These are phyloP conservation scores for Dissostichus mawsoni DNA, from an alignment of 2,113 vertebrate species.

Conservation along the genomic window DNA sequence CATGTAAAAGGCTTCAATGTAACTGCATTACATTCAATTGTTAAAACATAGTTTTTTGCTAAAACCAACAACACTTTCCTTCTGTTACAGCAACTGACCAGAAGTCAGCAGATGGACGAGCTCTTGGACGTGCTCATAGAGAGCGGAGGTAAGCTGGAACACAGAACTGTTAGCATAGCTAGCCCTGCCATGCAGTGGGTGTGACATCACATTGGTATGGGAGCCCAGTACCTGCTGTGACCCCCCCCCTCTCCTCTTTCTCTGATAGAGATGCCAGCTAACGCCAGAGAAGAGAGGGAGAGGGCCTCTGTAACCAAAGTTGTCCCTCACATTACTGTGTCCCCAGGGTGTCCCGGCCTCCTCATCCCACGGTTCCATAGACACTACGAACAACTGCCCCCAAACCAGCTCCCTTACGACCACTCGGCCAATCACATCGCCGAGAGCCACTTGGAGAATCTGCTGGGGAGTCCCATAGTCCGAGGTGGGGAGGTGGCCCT, in stretches of 20 bases:
- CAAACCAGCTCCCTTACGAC: constrained; percentile 85
- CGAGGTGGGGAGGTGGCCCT: constrained; percentile 86
- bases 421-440: constrained; percentile 80
- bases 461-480: constrained; percentile 88
- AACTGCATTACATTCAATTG: background rate
- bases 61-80: constrained; percentile 5
- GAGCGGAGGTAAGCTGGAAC: constrained; percentile 91
- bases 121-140: constrained; percentile 98
- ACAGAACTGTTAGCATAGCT: background rate
- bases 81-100: constrained; percentile 91
- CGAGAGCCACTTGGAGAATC: constrained; percentile 90
- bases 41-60: background rate
- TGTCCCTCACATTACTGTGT: constrained; percentile 91
- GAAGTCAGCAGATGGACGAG: constrained; percentile 99
- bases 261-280: constrained; percentile 96
- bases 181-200: background rate
- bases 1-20: background rate
- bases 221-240: constrained; percentile 51
- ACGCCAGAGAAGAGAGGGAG: constrained; percentile 93
- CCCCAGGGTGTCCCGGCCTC: constrained; percentile 82
- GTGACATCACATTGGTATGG: constrained; percentile 30
- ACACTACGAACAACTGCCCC: constrained; percentile 86
- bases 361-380: constrained; percentile 84
- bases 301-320: constrained; percentile 91
- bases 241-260: constrained; percentile 73